Percentiles rank a stretch among this genome's conserved stretches.
Evolutionary conservation across 2,888 invertebrate genomes (phyloP).

Genomic region (Eupithecia subumbrata): DNA sequence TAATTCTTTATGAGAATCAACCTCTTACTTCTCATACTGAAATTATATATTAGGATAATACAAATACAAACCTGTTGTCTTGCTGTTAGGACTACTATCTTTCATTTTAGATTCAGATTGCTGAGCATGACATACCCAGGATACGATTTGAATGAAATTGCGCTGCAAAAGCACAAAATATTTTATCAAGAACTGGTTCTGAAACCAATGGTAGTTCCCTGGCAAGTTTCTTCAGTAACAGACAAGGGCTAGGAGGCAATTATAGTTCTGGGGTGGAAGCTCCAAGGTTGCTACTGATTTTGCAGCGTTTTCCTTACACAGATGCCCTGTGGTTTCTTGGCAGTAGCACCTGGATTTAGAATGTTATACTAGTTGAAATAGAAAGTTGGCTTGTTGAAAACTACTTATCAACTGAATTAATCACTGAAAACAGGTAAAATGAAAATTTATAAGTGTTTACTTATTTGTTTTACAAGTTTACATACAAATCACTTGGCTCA

Average conservation of each 20-base stretch:
- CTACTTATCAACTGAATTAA: conserved; percentile 71
- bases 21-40: neutral
- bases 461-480: too few relatives aligned
- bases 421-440: conserved; percentile 63
- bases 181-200: conserved; percentile 54
- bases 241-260: conserved; percentile 73
- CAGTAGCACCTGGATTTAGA: conserved; percentile 48
- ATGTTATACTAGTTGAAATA: conserved; percentile 74
- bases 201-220: conserved; percentile 58
- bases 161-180: conserved; percentile 71
- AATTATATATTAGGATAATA: neutral
- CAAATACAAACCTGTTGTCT: conserved; percentile 66
- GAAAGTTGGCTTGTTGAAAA: conserved; percentile 67
- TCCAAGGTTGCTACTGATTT: conserved; percentile 46
- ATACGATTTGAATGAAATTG: conserved; percentile 77
- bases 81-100: conserved; percentile 77
- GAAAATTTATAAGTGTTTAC: too few relatives aligned
- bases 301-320: conserved; percentile 29
- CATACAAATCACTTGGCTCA: neutral
- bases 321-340: neutral
- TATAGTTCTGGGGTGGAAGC: conserved; percentile 53
- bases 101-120: conserved; percentile 75
- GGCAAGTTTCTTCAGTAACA: conserved; percentile 75
- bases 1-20: neutral
- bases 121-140: conserved; percentile 66